These are phyloP conservation scores for Tenthredo amoena DNA, from an alignment of 2,888 invertebrate genomes.

Conservation along the genomic window DNA sequence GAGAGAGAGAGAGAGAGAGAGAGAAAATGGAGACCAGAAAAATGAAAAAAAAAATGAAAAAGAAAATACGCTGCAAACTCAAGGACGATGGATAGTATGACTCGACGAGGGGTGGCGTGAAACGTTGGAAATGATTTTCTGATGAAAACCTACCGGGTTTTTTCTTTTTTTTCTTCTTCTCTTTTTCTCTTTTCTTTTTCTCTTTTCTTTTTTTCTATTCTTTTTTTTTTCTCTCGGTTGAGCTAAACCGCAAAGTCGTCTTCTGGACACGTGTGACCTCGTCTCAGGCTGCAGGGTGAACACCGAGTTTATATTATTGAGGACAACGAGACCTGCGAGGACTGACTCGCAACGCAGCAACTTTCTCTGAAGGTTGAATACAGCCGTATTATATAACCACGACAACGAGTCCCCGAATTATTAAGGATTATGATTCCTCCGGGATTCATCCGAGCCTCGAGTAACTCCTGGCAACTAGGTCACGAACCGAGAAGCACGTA, in stretches of 20 bases:
- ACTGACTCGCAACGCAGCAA: background rate
- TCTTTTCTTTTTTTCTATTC: no score
- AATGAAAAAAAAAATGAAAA: background rate
- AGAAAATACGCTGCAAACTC: background rate
- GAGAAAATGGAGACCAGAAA: background rate
- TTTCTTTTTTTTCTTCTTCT: background rate
- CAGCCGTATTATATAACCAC: slow-evolving; percentile 4
- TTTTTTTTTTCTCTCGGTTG: background rate
- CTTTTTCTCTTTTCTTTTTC: no score
- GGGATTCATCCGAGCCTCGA: slow-evolving; percentile 30
- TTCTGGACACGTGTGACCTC: slow-evolving; percentile 13
- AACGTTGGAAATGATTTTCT: background rate
- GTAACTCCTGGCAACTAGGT: slow-evolving; percentile 45
- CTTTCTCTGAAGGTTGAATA: slow-evolving; percentile 3
- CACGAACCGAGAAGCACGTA: slow-evolving; percentile 27
- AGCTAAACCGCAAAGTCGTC: background rate
- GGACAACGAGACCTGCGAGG: slow-evolving; percentile 21
- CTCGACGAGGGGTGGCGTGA: background rate
- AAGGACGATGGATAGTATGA: background rate
- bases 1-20: background rate
- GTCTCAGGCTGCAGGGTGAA: background rate
- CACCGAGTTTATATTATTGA: slow-evolving; percentile 8
- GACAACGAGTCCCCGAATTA: slow-evolving; percentile 46
- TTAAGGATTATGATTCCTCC: slow-evolving; percentile 48
- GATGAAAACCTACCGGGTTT: background rate